These are phyloP conservation scores for Bombus sibiricus DNA, from an alignment of 1,140 invertebrate genomes.

Conservation along the genomic window DNA sequence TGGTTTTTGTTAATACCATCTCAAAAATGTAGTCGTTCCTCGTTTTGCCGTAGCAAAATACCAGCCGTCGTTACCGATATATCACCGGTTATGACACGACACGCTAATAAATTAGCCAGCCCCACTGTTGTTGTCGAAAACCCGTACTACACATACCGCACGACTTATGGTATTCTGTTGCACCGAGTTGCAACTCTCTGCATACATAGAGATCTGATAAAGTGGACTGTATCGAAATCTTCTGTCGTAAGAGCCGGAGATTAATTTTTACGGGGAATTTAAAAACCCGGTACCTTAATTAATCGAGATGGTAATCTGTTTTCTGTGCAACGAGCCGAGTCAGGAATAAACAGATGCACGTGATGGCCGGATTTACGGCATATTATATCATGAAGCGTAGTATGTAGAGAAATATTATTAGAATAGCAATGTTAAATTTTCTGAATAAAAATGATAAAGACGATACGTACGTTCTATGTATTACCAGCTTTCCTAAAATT, in stretches of 20 bases:
- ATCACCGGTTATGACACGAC: constrained; percentile 46
- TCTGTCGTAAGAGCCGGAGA: no score
- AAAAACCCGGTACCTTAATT: neutral
- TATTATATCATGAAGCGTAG: neutral
- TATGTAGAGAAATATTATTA: neutral
- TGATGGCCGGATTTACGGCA: neutral
- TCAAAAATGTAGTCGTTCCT: constrained; percentile 18
- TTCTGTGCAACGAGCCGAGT: neutral
- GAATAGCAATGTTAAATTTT: no score
- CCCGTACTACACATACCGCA: neutral
- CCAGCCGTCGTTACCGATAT: constrained; percentile 26
- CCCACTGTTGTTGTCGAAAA: constrained; percentile 7
- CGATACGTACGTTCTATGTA: no score
- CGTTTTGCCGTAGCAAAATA: neutral
- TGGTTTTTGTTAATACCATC: constrained; percentile 28
- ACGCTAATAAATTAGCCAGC: constrained; percentile 25
- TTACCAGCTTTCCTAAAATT: no score
- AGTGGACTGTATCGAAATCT: neutral
- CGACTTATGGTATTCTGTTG: neutral
- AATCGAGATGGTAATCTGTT: neutral
- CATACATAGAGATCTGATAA: neutral
- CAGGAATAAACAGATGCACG: neutral
- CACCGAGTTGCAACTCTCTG: neutral
- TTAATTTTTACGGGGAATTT: neutral
- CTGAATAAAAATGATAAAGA: no score